Evolutionary conservation across 2,113 vertebrate species (phyloP), one percentile per base, ranked within the genome.

Genomic region (Tyrannus savana): DNA sequence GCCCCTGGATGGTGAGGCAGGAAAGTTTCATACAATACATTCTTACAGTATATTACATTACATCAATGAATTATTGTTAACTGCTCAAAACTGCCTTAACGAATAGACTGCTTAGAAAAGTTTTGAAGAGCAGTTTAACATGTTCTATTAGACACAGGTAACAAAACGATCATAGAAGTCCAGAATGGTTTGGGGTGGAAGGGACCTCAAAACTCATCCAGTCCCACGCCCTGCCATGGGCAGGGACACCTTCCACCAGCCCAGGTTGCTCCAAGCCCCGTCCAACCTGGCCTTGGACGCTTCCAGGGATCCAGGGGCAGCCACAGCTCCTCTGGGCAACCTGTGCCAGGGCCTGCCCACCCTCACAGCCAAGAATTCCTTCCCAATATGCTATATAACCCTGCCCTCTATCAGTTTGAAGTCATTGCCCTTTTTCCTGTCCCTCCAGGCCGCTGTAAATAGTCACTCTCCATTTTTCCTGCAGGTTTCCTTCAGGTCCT

Each of bases 131-230:
- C 14, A 62, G 50, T 31, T 71, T 39, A 42, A 56, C 3, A 5
- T 3, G 4, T 31, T 42, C 11, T 55, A 9, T 44, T 28, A 84
- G 22, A 30, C 14, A 17, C 0, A 0, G n/a, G 4, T 12, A 74
- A 46, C 7, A 55, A 63, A 80, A 71, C 3, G 67, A 62, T 9
- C 30, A 18, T 15, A 41, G 5, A 69, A 56, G 16, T 31, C 35
- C 35, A 23, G 8, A 56, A 37, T 5, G 18, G 31, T 71, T 24
- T 19, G 14, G 14, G 31, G 12, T 7, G 2, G 28, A 89, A 68
- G 5, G 35, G 24, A 47, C 12, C 4, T 41, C 42, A 19, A 84
- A 37, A 10, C 47, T 13, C 14, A 33, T 19, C 30, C 62, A 15
- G 33, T 37, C 17, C 14, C 55, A 16, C 6, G n/a, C 15, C 72